Conservation (phyloP, 23 tunicate genomes). For the Botrylloides violaceus region DNA sequence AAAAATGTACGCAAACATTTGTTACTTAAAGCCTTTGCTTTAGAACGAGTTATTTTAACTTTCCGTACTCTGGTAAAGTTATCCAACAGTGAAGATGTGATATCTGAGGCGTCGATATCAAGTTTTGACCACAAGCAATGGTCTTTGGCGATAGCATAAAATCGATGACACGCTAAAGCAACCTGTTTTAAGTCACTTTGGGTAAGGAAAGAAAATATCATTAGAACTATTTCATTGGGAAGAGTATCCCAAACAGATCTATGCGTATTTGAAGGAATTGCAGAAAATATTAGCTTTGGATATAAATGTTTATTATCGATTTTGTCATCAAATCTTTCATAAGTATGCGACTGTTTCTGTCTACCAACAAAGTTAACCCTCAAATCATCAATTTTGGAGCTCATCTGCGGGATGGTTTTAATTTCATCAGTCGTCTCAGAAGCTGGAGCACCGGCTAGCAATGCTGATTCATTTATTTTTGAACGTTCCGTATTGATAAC, state of each 20-base stretch:
- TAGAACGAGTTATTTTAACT: slow-evolving; percentile 16
- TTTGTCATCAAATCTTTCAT: too few species aligned
- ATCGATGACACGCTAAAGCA: slow-evolving; percentile 25
- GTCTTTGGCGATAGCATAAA: slow-evolving; percentile 34
- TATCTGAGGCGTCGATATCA: slow-evolving; percentile 2
- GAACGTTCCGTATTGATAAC: too few species aligned
- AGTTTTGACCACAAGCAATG: slow-evolving; percentile 34
- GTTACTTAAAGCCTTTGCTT: slow-evolving; percentile 29
- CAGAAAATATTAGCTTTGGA: too few species aligned
- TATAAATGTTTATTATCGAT: too few species aligned
- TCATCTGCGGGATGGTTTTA: too few species aligned
- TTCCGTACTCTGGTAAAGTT: slow-evolving; percentile 23
- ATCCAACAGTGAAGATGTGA: slow-evolving; percentile 29
- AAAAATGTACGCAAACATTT: slow-evolving; percentile 43
- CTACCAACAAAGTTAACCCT: too few species aligned
- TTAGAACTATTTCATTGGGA: slow-evolving; percentile 53
- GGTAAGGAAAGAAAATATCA: slow-evolving; percentile 33
- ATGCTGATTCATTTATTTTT: too few species aligned
- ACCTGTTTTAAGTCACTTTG: slow-evolving; percentile 16
- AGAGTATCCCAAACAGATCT: slow-evolving; percentile 7
- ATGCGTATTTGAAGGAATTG: not conserved
- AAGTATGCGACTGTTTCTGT: too few species aligned
- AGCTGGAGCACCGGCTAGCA: too few species aligned
- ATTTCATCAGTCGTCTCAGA: too few species aligned
- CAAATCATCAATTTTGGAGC: too few species aligned